Conservation (phyloP, 2,113 vertebrate genomes). For the Apteryx mantelli region DNA sequence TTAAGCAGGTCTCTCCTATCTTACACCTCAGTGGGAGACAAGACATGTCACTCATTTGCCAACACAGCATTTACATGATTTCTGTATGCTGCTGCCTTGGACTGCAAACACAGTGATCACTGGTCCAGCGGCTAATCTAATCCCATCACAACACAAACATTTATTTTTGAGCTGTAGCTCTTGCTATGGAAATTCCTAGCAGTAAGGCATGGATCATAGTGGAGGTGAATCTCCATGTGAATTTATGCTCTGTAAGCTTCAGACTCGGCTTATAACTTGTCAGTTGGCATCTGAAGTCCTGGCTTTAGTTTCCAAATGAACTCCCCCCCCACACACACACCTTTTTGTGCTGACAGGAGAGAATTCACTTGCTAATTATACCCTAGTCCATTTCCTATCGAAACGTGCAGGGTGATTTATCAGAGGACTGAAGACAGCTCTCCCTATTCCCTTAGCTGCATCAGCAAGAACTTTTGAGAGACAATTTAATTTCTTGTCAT, state of each 20-base stretch:
- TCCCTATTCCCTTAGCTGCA: slow-evolving; percentile 10
- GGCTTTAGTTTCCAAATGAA: neutral
- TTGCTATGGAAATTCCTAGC: neutral
- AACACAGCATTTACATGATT: too few species aligned
- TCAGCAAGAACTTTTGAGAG: slow-evolving; percentile 44
- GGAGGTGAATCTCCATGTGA: neutral
- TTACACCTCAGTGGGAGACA: too few species aligned
- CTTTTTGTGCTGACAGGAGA: slow-evolving; percentile 44
- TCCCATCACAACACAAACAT: neutral
- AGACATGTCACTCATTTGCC: too few species aligned
- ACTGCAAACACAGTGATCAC: accelerated
- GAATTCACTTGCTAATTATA: slow-evolving; percentile 50
- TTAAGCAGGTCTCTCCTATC: too few species aligned
- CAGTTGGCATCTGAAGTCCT: neutral
- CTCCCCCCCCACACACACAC: neutral
- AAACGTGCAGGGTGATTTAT: neutral
- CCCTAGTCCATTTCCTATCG: neutral
- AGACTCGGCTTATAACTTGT: neutral
- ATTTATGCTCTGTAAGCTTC: neutral
- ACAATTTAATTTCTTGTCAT: slow-evolving; percentile 59
- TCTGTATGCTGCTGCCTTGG: neutral
- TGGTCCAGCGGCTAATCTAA: neutral
- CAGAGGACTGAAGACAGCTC: slow-evolving; percentile 8
- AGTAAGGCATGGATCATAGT: neutral
- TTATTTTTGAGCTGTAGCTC: neutral